phyloP scores from a whole-genome alignment of 2,888 invertebrate species.

The Oligia strigilis region DNA sequence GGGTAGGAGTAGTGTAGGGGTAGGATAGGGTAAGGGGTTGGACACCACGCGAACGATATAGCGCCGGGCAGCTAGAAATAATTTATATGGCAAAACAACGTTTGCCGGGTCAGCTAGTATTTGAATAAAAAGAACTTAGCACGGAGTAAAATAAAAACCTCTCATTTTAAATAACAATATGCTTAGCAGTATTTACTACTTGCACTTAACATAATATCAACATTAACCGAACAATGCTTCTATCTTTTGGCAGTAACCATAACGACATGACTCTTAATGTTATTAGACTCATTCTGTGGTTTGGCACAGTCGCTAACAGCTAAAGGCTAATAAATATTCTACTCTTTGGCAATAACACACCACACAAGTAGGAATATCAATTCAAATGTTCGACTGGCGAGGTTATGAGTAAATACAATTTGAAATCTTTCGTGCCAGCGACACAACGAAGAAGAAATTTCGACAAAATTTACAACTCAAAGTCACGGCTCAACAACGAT shows the following conservation, averaged over 20 bases:
- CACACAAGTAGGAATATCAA: background rate
- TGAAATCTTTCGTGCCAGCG: background rate
- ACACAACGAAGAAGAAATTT: background rate
- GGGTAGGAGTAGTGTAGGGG: no score
- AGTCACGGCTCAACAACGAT: background rate
- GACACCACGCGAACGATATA: no score
- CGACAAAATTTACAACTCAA: background rate
- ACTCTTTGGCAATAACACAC: conserved; percentile 1
- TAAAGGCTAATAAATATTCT: conserved; percentile 2
- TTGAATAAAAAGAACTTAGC: no score
- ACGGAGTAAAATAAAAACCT: no score
- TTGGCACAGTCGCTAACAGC: conserved; percentile 19
- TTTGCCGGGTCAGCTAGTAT: no score
- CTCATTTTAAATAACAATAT: no score
- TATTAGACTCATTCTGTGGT: conserved; percentile 12
- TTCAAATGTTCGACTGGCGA: background rate
- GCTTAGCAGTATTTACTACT: background rate
- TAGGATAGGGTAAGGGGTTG: no score
- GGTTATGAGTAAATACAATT: background rate
- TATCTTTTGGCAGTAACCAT: conserved; percentile 14
- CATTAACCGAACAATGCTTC: background rate
- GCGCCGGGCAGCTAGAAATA: no score
- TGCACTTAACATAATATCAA: conserved; percentile 1
- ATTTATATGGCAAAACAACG: no score
- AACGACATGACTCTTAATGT: background rate